These are phyloP conservation scores for Acipenser transmontanus DNA, from an alignment of 2,797 vertebrate species.

Conservation along the genomic window DNA sequence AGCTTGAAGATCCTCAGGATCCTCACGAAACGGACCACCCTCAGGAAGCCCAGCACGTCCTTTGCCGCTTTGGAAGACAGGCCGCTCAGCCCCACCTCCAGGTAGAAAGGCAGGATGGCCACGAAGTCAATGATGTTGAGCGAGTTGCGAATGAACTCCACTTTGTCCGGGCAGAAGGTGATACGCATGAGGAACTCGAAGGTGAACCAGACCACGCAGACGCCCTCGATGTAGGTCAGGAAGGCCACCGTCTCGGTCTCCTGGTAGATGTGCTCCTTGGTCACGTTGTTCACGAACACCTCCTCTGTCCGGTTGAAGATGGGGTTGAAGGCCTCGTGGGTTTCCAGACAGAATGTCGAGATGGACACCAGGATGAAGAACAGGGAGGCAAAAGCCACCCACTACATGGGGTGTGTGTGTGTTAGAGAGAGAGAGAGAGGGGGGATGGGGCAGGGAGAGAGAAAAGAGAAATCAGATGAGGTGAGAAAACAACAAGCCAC, in stretches of 20 bases:
- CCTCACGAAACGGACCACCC: constrained; percentile 91
- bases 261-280: constrained; percentile 75
- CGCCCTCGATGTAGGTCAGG: constrained; percentile 94
- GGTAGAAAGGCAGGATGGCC: constrained; percentile 97
- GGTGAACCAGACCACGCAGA: constrained; percentile 98
- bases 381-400: too few species aligned
- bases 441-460: too few species aligned
- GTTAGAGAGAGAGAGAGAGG: too few species aligned
- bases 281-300: constrained; percentile 75
- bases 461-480: too few species aligned
- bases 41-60: constrained; percentile 94
- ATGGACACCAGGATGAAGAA: too few species aligned
- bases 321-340: constrained; percentile 73
- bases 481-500: too few species aligned
- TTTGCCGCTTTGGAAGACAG: constrained; percentile 96
- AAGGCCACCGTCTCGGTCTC: constrained; percentile 92
- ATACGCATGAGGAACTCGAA: constrained; percentile 93
- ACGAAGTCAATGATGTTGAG: constrained; percentile 99
- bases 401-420: too few species aligned
- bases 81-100: constrained; percentile 93
- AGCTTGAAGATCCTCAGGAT: constrained; percentile 98
- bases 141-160: constrained; percentile 93
- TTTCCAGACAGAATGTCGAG: too few species aligned
- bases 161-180: constrained; percentile 94
- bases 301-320: constrained; percentile 96